Evolutionary conservation across 2,888 invertebrate genomes (phyloP).

Genomic region (Uloborus plumipes): DNA sequence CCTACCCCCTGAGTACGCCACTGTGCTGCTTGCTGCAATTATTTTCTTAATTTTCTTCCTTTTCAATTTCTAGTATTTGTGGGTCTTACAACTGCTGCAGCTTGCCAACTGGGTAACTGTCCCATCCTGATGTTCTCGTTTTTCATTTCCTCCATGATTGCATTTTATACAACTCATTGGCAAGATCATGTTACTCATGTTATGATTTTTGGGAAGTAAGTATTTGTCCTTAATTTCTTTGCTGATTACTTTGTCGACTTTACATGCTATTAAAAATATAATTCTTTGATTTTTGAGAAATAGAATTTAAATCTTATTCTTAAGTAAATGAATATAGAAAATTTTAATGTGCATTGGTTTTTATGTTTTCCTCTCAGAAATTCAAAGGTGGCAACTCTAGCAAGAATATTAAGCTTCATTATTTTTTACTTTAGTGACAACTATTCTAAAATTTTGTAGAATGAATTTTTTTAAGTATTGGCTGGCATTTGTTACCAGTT

Average conservation of each 20-base stretch:
- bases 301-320: no score
- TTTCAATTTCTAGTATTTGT: slow-evolving; percentile 82
- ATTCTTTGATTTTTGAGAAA: no score
- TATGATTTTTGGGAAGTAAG: slow-evolving; percentile 79
- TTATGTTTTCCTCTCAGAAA: background rate
- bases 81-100: slow-evolving; percentile 93
- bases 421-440: background rate
- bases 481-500: no score
- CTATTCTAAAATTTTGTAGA: background rate
- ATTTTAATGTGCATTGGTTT: background rate
- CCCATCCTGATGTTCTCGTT: slow-evolving; percentile 88
- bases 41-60: background rate
- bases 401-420: background rate
- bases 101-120: slow-evolving; percentile 90
- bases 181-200: slow-evolving; percentile 65
- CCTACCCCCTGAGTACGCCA: no score
- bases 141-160: slow-evolving; percentile 59
- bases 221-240: slow-evolving; percentile 15
- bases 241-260: background rate
- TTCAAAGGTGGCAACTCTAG: background rate
- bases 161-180: slow-evolving; percentile 66
- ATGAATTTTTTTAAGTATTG: background rate
- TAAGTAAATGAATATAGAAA: no score
- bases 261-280: background rate
- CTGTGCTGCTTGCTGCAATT: no score